Conservation (phyloP, 2,113 vertebrate species). For the Empidonax traillii region DNA sequence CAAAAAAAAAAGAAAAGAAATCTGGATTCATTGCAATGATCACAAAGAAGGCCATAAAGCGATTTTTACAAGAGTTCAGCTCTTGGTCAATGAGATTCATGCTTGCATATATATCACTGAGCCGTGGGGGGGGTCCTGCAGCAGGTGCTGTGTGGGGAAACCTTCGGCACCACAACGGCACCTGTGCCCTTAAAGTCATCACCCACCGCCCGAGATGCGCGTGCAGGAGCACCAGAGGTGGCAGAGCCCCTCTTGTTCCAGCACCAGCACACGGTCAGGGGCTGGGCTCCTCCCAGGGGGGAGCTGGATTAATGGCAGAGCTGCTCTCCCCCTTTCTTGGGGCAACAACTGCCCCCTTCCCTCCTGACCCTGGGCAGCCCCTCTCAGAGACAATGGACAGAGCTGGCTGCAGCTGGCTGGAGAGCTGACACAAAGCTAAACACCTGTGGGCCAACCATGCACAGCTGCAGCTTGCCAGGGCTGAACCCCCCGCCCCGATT, state of each 20-base stretch:
- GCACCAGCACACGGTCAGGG: neutral
- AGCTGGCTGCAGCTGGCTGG: slow-evolving; percentile 2
- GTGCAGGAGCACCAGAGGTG: accelerated
- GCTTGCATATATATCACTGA: neutral
- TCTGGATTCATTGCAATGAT: neutral
- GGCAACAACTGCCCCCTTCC: neutral
- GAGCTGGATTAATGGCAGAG: neutral
- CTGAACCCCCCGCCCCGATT: neutral
- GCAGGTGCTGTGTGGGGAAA: slow-evolving; percentile 34
- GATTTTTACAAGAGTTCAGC: slow-evolving; percentile 56
- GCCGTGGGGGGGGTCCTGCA: neutral
- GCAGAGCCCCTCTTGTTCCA: neutral
- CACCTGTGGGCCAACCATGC: neutral
- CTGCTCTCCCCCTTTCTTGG: neutral
- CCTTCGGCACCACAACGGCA: neutral
- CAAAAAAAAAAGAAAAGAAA: neutral
- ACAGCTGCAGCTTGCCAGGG: neutral
- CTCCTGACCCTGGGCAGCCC: neutral
- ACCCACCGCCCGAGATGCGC: neutral
- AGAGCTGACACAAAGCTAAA: neutral
- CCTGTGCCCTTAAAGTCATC: slow-evolving; percentile 6
- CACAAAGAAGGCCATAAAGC: slow-evolving; percentile 33
- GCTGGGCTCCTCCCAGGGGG: neutral
- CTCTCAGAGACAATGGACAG: neutral
- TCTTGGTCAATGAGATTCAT: slow-evolving; percentile 56